These are phyloP conservation scores for Percopsis transmontana DNA, from an alignment of 2,113 vertebrate species.

Conservation along the genomic window DNA sequence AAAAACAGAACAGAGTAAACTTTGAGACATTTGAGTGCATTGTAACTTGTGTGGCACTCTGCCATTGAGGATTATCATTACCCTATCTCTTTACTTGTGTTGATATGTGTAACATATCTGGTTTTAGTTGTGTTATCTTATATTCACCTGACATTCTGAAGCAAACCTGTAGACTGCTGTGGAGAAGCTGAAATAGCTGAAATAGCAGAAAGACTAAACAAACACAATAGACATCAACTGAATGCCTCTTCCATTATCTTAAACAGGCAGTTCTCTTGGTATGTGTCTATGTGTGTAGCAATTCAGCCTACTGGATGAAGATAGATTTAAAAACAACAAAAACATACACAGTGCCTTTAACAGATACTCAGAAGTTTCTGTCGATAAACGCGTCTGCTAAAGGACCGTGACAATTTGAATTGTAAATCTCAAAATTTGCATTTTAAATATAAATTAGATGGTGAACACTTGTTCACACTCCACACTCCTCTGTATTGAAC, in stretches of 20 bases:
- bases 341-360: too few relatives aligned
- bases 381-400: too few relatives aligned
- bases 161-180: not conserved
- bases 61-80: conserved; percentile 16
- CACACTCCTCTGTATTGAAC: too few relatives aligned
- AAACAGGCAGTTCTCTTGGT: not conserved
- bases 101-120: not conserved
- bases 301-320: not conserved
- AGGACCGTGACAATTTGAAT: too few relatives aligned
- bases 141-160: conserved; percentile 6
- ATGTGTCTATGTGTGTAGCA: not conserved
- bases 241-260: conserved; percentile 8
- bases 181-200: conserved; percentile 13
- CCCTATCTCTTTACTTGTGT: conserved; percentile 19
- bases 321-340: too few relatives aligned
- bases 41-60: conserved; percentile 10
- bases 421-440: too few relatives aligned
- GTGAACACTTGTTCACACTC: too few relatives aligned
- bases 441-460: too few relatives aligned
- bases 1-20: conserved; percentile 1
- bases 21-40: conserved; percentile 3
- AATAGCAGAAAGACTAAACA: conserved; percentile 20
- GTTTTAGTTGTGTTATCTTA: not conserved
- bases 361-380: too few relatives aligned
- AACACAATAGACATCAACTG: not conserved